phyloP scores from a whole-genome alignment of 1,140 invertebrate species.

The Panagrolaimus sp. region DNA sequence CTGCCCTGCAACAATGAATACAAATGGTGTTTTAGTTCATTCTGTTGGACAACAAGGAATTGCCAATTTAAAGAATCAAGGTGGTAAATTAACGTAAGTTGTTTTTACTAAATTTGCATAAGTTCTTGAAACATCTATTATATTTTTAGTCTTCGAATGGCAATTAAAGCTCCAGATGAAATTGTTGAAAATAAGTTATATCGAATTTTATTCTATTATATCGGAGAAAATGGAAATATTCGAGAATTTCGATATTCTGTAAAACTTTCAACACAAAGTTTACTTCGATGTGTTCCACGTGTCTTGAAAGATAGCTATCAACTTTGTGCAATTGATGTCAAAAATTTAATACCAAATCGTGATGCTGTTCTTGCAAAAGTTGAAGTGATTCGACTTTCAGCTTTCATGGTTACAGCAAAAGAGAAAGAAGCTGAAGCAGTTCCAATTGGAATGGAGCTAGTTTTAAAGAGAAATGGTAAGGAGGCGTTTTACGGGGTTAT shows the following conservation, averaged over 20 bases:
- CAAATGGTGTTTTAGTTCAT: conserved; percentile 15
- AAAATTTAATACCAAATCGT: conserved; percentile 6
- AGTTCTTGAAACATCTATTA: too few species aligned
- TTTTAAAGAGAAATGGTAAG: background rate
- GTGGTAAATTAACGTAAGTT: conserved; percentile 11
- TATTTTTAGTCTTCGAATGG: conserved; percentile 17
- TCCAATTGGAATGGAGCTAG: background rate
- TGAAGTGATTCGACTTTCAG: conserved; percentile 17
- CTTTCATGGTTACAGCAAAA: background rate
- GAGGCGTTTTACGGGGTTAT: too few species aligned
- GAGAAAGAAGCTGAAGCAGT: background rate
- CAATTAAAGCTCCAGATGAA: conserved; percentile 20
- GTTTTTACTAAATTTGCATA: too few species aligned
- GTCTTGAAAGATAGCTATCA: conserved; percentile 8
- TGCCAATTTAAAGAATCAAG: background rate
- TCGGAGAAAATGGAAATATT: conserved; percentile 13
- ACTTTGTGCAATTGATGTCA: conserved; percentile 17
- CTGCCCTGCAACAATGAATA: conserved; percentile 6
- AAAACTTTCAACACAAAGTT: background rate
- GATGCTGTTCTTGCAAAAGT: conserved; percentile 20
- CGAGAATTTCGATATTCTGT: conserved; percentile 22
- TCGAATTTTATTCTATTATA: conserved; percentile 21
- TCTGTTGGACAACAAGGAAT: background rate
- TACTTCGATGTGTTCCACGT: conserved; percentile 5
- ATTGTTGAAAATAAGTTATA: background rate